Evolutionary conservation across 2,888 invertebrate species (phyloP), one percentile per base, ranked within the genome.

Genomic region (Eustalomyia histrio): DNA sequence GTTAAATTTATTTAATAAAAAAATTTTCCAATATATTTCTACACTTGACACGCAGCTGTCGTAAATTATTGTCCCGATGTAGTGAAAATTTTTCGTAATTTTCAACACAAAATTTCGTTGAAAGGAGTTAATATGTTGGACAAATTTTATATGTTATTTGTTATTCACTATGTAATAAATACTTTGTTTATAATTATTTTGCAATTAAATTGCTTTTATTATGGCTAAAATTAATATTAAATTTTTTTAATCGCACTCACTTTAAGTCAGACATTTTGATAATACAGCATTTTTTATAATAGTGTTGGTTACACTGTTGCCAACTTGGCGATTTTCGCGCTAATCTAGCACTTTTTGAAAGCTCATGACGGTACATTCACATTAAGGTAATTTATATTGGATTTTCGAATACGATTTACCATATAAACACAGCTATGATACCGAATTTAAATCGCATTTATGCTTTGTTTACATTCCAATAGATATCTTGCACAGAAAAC

Each of bases 231-330:
- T 39, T 50, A 67, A 76, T 16, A 57, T 55, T 18, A n/a, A 57
- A 74, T 76, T 60, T 76, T 83, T 47, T 79, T 17, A 73, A 47
- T 52, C 55, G 80, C 84, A 90, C 90, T 88, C 88, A 88, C 88
- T 88, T 88, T 84, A 89, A 86, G 89, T 89, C 89, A 86, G 89
- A 89, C 89, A 89, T 89, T 89, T 89, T 89, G 87, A 85, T 86
- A 84, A 84, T 82, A 55, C 60, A 67, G 72, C 61, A 67, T 67
- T 60, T 64, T 65, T 76, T n/a, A n/a, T n/a, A 16, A 12, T 18
- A 68, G 75, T 68, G 68, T 9, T 53, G 43, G 7, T 21, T n/a
- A 61, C 29, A 53, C 35, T 47, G 29, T 9, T 52, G 50, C 50
- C n/a, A 50, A 64, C n/a, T 21, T 33, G 16, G 29, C 29, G 29